Evolutionary conservation across 2,888 invertebrate genomes (phyloP), one percentile per base, ranked within the genome.

Genomic region (Thymelicus acteon): DNA sequence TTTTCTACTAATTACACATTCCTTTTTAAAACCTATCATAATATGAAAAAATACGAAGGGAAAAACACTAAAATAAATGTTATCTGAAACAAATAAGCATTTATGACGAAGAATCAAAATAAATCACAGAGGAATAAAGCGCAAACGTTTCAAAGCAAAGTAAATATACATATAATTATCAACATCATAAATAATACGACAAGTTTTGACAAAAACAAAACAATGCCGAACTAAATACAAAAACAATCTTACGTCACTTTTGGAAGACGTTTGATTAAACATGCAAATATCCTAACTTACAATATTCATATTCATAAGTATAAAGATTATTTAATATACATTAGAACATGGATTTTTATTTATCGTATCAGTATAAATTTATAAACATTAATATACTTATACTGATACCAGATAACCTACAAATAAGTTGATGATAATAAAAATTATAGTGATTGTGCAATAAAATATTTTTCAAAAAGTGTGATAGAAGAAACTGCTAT

Each of bases 211-310:
- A 60, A 8, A 39, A 66, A 67, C 64, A 58, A 63, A 72, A 69
- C 52, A 74, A 72, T 37, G 24, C 62, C 44, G 54, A 67, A 73
- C 69, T 67, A 49, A 70, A 69, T 70, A 24, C 6, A 37, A 73
- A 72, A 72, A 48, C 66, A 75, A 72, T 71, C 88, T 92, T 89
- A 92, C 93, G 93, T 92, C 93, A 91, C 91, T 85, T 77, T 90
- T 93, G 93, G 93, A 93, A 93, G 93, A 93, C 93, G 92, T 91
- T 88, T 83, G 92, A 93, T 93, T 91, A 91, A 87, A 89, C 84
- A 90, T 87, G 91, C 88, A 84, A 88, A 88, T 91, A 91, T 77
- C 75, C 89, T 92, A 92, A 84, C 91, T 92, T 92, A 93, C 85
- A 79, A 57, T 24, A 44, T 60, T 57, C 37, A 49, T 78, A 80